phyloP scores from a whole-genome alignment of 1,140 invertebrate genomes.

The Sitophilus oryzae region DNA sequence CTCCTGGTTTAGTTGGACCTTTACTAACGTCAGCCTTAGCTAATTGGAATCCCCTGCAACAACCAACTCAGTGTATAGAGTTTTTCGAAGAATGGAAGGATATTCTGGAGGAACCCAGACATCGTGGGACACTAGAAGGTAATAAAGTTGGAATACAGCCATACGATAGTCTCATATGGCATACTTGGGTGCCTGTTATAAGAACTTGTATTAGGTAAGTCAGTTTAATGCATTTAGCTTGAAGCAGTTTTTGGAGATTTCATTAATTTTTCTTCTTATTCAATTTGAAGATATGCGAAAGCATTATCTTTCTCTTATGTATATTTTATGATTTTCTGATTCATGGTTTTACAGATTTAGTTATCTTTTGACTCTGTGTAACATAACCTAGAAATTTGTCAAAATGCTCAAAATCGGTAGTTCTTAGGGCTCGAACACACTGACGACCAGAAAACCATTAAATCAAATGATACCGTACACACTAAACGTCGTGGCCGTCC shows the following conservation, averaged over 20 bases:
- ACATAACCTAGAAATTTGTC: too few species aligned
- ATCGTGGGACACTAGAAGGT: conserved; percentile 42
- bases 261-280: too few species aligned
- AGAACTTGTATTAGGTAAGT: conserved; percentile 61
- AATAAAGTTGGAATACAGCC: conserved; percentile 59
- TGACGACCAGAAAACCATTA: too few species aligned
- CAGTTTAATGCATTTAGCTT: conserved; percentile 21
- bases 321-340: too few species aligned
- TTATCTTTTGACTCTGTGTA: too few species aligned
- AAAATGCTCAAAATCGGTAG: too few species aligned
- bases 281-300: too few species aligned
- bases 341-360: too few species aligned
- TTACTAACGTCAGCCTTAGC: conserved; percentile 62
- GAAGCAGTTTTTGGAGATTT: not conserved
- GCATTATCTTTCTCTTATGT: too few species aligned
- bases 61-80: conserved; percentile 55
- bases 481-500: too few species aligned
- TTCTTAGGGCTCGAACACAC: too few species aligned
- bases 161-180: conserved; percentile 81
- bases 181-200: conserved; percentile 80
- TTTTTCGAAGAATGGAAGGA: conserved; percentile 69
- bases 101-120: conserved; percentile 52
- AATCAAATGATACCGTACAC: too few species aligned
- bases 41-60: conserved; percentile 69
- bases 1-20: conserved; percentile 58